These are phyloP conservation scores for Platerodrilus igneus DNA, from an alignment of 2,888 invertebrate species.

Conservation along the genomic window DNA sequence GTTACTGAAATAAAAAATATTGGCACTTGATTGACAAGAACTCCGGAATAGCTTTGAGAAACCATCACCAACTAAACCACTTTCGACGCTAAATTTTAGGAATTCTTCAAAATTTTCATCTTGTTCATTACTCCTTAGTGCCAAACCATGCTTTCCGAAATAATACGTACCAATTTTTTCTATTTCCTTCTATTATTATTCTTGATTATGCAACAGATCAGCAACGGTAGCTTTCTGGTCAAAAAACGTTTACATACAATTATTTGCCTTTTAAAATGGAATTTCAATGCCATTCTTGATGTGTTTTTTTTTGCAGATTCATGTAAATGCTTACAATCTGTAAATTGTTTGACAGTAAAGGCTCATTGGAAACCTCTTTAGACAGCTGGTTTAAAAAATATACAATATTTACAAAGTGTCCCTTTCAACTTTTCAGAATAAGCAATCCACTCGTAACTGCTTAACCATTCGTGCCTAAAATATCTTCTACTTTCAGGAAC, in stretches of 20 bases:
- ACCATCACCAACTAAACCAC: no score
- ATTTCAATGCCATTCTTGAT: slow-evolving; percentile 26
- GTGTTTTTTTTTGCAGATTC: slow-evolving; percentile 28
- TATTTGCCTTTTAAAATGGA: slow-evolving; percentile 31
- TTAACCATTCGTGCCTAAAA: slow-evolving; percentile 14
- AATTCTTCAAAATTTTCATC: slow-evolving; percentile 24
- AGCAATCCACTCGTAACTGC: slow-evolving; percentile 18
- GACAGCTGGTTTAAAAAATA: slow-evolving; percentile 28
- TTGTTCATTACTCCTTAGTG: slow-evolving; percentile 29
- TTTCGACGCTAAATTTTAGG: slow-evolving; percentile 26
- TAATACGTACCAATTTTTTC: slow-evolving; percentile 24
- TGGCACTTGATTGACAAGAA: no score
- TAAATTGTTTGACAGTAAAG: slow-evolving; percentile 31
- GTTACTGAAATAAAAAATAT: no score
- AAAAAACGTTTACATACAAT: slow-evolving; percentile 21
- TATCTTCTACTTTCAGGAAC: slow-evolving; percentile 1
- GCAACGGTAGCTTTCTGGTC: slow-evolving; percentile 23
- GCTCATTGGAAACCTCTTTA: slow-evolving; percentile 29
- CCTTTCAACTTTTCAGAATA: slow-evolving; percentile 29
- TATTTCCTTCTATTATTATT: slow-evolving; percentile 22
- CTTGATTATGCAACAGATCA: slow-evolving; percentile 19
- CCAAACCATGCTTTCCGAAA: slow-evolving; percentile 31
- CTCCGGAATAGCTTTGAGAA: no score
- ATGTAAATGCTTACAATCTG: slow-evolving; percentile 31
- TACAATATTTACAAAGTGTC: slow-evolving; percentile 30